phyloP scores from a whole-genome alignment of 2,113 vertebrate species.

The Charadrius vociferus region DNA sequence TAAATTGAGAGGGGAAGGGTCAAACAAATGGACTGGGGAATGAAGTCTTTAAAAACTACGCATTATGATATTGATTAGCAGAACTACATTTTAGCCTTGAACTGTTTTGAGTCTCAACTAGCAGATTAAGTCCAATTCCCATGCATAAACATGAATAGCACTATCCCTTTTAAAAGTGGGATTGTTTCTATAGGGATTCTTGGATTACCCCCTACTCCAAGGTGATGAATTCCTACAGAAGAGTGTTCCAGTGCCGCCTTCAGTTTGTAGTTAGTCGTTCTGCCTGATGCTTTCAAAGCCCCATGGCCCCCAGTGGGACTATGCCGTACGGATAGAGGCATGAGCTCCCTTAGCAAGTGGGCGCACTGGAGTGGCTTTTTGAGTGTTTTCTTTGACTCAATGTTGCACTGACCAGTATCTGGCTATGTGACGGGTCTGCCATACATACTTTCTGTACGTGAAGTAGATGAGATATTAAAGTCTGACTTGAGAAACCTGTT shows the following conservation, averaged over 20 bases:
- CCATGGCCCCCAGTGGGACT: not conserved
- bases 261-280: not conserved
- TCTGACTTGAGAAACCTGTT: not conserved
- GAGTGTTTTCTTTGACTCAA: not conserved
- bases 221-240: not conserved
- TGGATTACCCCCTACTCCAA: not conserved
- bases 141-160: not conserved
- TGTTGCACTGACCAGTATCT: not conserved
- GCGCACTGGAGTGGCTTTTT: not conserved
- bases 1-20: not conserved
- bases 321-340: not conserved
- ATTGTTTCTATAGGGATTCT: not conserved
- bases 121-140: not conserved
- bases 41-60: not conserved
- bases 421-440: not conserved
- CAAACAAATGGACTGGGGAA: not conserved
- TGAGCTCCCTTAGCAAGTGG: not conserved
- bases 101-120: not conserved
- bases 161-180: not conserved
- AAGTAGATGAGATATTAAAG: not conserved
- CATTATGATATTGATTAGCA: not conserved
- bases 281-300: not conserved
- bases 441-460: accelerated
- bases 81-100: not conserved
- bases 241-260: not conserved